Base-by-base conservation (phyloP, 2,888 invertebrate species). In the Tryphoninae sp. region DNA sequence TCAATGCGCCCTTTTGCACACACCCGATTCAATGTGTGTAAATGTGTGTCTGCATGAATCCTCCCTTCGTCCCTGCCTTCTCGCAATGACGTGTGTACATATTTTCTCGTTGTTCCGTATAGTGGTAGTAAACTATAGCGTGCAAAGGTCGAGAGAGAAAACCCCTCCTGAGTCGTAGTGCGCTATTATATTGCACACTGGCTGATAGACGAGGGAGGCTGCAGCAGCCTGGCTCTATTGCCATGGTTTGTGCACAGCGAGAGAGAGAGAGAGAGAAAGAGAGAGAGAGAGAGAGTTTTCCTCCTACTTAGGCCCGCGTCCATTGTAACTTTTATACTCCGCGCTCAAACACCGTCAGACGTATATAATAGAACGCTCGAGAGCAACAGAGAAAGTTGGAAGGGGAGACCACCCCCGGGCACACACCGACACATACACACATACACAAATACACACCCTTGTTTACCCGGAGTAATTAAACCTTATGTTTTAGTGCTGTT, bases 401-500 rank as follows among this genome's bases (percentile, higher is more conserved):
- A 42, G 4, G 23, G 16, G 64, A 53, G 79, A 73, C 68, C 65
- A 72, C 78, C 62, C 55, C 58, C 58, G 22, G 8, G 64, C 49
- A 64, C 45, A 16, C 58, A 59, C 22, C 19, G 22, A 19, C 19
- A 19, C 22, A 22, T 9, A 23, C 55, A 58, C 9, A 23, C 2
- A 16, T 68, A 51, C 68, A 67, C 69, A 58, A 6, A 16, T 68
- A 49, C 68, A 67, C 69, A 51, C 78, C 82, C 77, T 74, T 80
- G 80, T 84, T 81, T 82, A 79, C 82, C 62, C 69, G 51, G 71
- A 81, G 79, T 82, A 82, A 82, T 84, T 81, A 82, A 81, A 81
- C 73, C 82, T 82, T 81, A 84, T 82, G 73, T 81, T 84, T 82
- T 75, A 79, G 72, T 79, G 80, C 80, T 81, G 72, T 82, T 78